Percentiles rank a stretch among this genome's conserved stretches.
phyloP scores from a whole-genome alignment of 2,113 vertebrate species.

The Pteropus alecto region DNA sequence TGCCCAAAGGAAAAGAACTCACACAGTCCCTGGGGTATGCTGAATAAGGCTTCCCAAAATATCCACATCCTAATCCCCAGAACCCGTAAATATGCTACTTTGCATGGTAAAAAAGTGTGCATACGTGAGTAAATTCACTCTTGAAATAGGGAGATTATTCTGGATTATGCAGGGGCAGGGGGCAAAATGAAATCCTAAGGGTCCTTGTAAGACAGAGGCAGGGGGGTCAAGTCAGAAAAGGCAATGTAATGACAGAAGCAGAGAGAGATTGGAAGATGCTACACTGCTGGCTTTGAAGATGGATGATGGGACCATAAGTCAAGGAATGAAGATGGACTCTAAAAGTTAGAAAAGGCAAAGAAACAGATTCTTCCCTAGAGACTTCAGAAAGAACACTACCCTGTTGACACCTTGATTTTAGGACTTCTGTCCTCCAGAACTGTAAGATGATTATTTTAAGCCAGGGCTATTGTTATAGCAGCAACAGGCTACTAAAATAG shows the following conservation, averaged over 20 bases:
- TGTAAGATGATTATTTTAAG: background rate
- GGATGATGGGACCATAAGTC: background rate
- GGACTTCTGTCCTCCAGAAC: background rate
- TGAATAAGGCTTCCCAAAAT: conserved; percentile 5
- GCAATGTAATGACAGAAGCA: background rate
- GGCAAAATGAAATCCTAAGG: background rate
- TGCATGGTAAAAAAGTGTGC: background rate
- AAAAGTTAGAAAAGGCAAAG: background rate
- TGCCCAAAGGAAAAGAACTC: conserved; percentile 1
- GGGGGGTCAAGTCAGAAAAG: background rate
- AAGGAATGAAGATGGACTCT: background rate
- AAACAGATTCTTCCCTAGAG: background rate
- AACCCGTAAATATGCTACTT: background rate
- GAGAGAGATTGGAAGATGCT: background rate
- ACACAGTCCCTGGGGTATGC: background rate
- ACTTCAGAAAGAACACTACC: background rate
- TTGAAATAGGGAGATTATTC: background rate
- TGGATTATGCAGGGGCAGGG: background rate
- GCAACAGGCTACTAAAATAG: background rate
- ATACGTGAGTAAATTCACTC: background rate
- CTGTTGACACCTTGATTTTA: background rate
- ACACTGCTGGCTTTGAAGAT: background rate
- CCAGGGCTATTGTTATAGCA: background rate
- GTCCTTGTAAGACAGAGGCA: background rate
- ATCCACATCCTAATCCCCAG: background rate